Percentiles rank a stretch among this genome's conserved stretches.
These are phyloP conservation scores for Pheosia tremula DNA, from an alignment of 2,888 invertebrate genomes.

Conservation along the genomic window DNA sequence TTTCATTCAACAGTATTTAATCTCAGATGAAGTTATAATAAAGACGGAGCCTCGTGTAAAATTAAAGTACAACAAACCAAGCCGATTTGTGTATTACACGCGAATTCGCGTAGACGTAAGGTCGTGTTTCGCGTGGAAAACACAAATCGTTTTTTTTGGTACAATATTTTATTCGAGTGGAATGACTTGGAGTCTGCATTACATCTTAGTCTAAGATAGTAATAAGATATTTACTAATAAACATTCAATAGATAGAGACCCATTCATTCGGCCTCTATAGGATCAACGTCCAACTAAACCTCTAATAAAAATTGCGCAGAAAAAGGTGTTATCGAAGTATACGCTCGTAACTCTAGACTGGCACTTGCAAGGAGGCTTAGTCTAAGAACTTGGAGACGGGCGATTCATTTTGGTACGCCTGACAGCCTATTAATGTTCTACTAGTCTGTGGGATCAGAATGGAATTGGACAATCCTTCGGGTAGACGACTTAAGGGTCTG, in stretches of 20 bases:
- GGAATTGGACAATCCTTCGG: background rate
- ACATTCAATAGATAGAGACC: conserved; percentile 15
- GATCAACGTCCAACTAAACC: conserved; percentile 42
- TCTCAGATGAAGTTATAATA: too few relatives aligned
- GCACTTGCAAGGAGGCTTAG: conserved; percentile 49
- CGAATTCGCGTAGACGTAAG: too few relatives aligned
- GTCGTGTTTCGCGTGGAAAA: too few relatives aligned
- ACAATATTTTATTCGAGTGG: too few relatives aligned
- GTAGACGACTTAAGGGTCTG: too few relatives aligned
- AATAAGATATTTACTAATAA: background rate
- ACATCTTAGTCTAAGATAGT: too few relatives aligned
- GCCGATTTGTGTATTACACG: too few relatives aligned
- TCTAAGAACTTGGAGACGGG: conserved; percentile 28
- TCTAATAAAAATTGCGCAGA: conserved; percentile 52
- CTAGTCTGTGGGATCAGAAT: background rate
- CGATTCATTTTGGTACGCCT: conserved; percentile 32
- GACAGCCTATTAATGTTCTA: conserved; percentile 35
- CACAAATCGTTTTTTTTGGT: too few relatives aligned
- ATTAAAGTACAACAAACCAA: too few relatives aligned
- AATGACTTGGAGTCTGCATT: too few relatives aligned
- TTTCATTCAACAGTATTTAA: too few relatives aligned
- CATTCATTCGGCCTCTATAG: conserved; percentile 14
- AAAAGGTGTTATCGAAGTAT: conserved; percentile 53
- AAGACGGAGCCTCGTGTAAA: too few relatives aligned
- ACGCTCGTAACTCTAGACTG: conserved; percentile 54